A percentile compares a stretch with the other conserved stretches of the same genome.
These are phyloP conservation scores for Echinops telfairi DNA, from an alignment of 2,113 vertebrate species.

Conservation along the genomic window DNA sequence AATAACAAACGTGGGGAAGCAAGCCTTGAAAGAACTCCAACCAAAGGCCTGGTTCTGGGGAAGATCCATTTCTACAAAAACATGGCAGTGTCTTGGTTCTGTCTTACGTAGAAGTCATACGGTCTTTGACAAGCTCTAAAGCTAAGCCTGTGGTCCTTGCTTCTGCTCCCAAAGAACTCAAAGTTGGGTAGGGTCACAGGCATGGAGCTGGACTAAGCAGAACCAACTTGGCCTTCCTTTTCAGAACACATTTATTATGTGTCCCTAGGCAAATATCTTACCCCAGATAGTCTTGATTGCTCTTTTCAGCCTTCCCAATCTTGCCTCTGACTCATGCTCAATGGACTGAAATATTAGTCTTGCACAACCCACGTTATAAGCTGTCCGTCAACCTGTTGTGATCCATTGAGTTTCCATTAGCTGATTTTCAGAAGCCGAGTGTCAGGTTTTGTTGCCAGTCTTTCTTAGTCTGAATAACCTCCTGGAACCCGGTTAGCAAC, in stretches of 20 bases:
- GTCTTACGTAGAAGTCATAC: not conserved
- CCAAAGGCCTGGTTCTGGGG: not conserved
- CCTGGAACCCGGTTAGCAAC: not conserved
- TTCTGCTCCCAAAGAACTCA: not conserved
- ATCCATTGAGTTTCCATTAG: not conserved
- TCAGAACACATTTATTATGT: not conserved
- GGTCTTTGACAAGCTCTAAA: not conserved
- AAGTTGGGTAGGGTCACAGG: not conserved
- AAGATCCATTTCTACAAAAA: not conserved
- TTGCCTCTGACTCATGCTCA: not conserved
- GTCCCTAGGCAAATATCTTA: not conserved
- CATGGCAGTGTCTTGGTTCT: not conserved
- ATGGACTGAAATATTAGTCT: not conserved
- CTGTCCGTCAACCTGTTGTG: not conserved
- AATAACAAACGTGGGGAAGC: not conserved
- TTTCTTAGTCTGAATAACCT: not conserved
- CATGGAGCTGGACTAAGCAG: too few species aligned
- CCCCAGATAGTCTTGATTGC: not conserved
- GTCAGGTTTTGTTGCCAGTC: not conserved
- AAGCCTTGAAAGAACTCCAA: not conserved
- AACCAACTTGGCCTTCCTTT: not conserved
- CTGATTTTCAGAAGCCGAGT: not conserved
- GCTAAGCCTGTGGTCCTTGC: not conserved
- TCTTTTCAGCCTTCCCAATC: not conserved
- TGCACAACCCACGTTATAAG: not conserved